phyloP scores from a whole-genome alignment of 2,888 invertebrate genomes.

The Pyrrhia umbra region DNA sequence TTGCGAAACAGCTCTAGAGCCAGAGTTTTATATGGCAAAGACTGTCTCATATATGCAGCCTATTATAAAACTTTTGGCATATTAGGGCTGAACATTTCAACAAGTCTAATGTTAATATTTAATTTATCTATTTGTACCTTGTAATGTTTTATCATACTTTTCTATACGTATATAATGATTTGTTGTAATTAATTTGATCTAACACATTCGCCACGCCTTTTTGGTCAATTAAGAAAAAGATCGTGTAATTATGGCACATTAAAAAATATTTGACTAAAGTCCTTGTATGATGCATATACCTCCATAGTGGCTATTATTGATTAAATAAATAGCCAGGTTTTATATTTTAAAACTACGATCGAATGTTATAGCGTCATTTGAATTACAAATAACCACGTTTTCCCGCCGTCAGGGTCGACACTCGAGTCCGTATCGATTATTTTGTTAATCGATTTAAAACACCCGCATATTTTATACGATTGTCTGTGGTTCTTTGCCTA shows the following conservation, averaged over 20 bases:
- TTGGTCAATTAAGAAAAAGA: no score
- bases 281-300: background rate
- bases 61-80: no score
- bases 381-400: conserved; percentile 29
- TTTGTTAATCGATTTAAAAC: conserved; percentile 36
- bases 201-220: no score
- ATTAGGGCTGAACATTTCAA: no score
- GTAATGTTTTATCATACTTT: no score
- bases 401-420: conserved; percentile 32
- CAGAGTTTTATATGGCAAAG: conserved; percentile 28
- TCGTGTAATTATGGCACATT: no score
- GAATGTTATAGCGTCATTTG: conserved; percentile 19
- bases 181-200: no score
- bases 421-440: conserved; percentile 23
- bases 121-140: no score
- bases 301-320: background rate
- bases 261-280: background rate
- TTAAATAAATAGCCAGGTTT: background rate
- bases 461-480: conserved; percentile 47
- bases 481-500: background rate
- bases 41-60: conserved; percentile 25
- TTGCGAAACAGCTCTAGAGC: conserved; percentile 40
- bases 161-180: no score
- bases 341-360: background rate
- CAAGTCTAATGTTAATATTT: no score